Percentiles rank a stretch among this genome's conserved stretches.
These are phyloP conservation scores for Allophyes oxyacanthae DNA, from an alignment of 2,888 invertebrate genomes.

Conservation along the genomic window DNA sequence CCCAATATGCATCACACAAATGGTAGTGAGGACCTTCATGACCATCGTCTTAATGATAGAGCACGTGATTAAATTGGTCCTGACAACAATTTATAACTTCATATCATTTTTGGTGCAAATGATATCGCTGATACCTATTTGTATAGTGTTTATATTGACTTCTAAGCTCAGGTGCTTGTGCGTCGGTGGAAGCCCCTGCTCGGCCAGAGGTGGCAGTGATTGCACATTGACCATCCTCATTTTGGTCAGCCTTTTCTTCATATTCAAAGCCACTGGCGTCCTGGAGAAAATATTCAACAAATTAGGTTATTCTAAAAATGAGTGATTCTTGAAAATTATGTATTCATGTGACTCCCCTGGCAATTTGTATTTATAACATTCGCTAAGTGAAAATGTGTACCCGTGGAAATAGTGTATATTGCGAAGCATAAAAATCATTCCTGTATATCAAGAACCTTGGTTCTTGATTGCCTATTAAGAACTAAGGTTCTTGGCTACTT, in stretches of 20 bases:
- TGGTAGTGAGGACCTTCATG: slow-evolving; percentile 80
- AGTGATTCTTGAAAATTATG: too few relatives aligned
- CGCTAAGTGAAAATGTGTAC: too few relatives aligned
- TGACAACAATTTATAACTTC: slow-evolving; percentile 81
- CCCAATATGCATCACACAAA: slow-evolving; percentile 77
- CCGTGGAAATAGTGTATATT: too few relatives aligned
- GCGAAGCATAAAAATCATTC: too few relatives aligned
- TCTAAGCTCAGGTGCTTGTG: slow-evolving; percentile 79
- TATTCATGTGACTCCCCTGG: too few relatives aligned
- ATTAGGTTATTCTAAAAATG: slow-evolving; percentile 68
- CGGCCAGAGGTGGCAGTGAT: slow-evolving; percentile 76
- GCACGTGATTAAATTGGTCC: slow-evolving; percentile 77
- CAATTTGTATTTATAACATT: too few relatives aligned
- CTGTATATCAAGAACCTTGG: too few relatives aligned
- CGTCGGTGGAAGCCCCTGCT: slow-evolving; percentile 77
- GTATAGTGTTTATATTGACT: slow-evolving; percentile 75
- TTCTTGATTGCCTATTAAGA: too few relatives aligned
- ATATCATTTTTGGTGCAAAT: slow-evolving; percentile 80
- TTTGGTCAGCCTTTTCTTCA: slow-evolving; percentile 72
- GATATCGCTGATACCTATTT: slow-evolving; percentile 79
- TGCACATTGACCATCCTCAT: slow-evolving; percentile 76
- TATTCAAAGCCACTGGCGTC: slow-evolving; percentile 76
- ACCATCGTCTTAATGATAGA: slow-evolving; percentile 80
- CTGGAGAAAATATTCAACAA: slow-evolving; percentile 77
- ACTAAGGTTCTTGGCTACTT: too few relatives aligned